Conservation (phyloP, 2,113 vertebrate genomes). For the Theristicus caerulescens region DNA sequence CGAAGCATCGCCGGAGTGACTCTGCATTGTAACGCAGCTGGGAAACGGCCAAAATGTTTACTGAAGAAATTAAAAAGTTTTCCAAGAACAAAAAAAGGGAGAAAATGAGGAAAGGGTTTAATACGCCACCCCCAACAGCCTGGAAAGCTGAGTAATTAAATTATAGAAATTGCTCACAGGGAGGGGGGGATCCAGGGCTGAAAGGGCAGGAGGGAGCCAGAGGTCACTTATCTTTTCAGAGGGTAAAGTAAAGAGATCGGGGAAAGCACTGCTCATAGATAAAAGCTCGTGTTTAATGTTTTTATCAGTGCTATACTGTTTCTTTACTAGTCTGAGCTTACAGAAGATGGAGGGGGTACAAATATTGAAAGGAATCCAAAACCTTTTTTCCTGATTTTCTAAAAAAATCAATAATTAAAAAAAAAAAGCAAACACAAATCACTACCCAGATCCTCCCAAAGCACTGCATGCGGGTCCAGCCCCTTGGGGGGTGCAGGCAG, state of each 20-base stretch:
- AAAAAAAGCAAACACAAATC: background rate
- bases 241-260: background rate
- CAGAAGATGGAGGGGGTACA: background rate
- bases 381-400: background rate
- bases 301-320: background rate
- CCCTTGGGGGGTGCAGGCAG: background rate
- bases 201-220: conserved; percentile 25
- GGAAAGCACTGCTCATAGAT: background rate
- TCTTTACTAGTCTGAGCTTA: background rate
- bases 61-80: background rate
- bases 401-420: background rate
- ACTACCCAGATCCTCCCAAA: background rate
- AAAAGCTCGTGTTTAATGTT: conserved; percentile 8
- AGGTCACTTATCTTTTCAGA: conserved; percentile 49
- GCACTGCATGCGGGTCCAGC: background rate
- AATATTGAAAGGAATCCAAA: background rate
- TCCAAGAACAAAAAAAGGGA: background rate
- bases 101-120: background rate
- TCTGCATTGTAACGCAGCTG: background rate
- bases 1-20: background rate
- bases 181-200: background rate
- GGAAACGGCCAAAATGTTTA: conserved; percentile 5
- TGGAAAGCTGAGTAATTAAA: conserved; percentile 38
- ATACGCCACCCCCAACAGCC: background rate
- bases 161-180: conserved; percentile 39